Conservation (phyloP, 2,888 invertebrate genomes). For the Oscheius sp. region DNA sequence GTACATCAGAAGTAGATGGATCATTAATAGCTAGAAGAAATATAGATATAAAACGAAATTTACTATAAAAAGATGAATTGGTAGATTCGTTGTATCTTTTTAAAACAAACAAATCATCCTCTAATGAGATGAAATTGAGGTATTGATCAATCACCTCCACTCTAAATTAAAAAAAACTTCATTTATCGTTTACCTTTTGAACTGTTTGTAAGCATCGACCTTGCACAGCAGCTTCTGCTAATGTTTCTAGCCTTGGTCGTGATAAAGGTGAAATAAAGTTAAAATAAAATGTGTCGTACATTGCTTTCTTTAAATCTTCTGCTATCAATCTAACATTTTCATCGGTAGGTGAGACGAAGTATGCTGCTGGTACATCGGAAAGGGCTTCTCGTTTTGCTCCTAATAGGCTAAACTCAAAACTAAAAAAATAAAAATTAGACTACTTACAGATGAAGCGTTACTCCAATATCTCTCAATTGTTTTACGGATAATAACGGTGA, state of each 20-base stretch:
- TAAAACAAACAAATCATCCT: conserved; percentile 89
- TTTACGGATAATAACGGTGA: conserved; percentile 94
- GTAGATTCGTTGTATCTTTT: conserved; percentile 84
- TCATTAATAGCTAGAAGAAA: conserved; percentile 61
- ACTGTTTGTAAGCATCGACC: conserved; percentile 82
- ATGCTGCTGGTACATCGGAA: conserved; percentile 97
- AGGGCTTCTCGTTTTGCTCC: conserved; percentile 77
- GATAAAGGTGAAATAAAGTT: conserved; percentile 88
- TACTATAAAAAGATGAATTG: conserved; percentile 81
- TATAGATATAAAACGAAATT: conserved; percentile 57
- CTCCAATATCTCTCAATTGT: conserved; percentile 91
- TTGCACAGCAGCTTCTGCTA: conserved; percentile 90
- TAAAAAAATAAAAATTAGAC: not conserved
- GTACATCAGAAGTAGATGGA: conserved; percentile 78
- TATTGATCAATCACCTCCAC: conserved; percentile 91
- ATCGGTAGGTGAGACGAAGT: conserved; percentile 94
- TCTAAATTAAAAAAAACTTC: not conserved
- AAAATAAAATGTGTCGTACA: conserved; percentile 94
- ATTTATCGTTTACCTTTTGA: conserved; percentile 78
- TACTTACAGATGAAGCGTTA: conserved; percentile 91
- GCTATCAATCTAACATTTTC: conserved; percentile 93
- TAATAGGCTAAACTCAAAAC: not conserved
- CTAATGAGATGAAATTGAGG: conserved; percentile 94
- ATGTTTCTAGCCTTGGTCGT: conserved; percentile 86
- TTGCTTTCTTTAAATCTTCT: conserved; percentile 75